These are phyloP conservation scores for Acrobasis repandana DNA, from an alignment of 2,888 invertebrate genomes.

Conservation along the genomic window DNA sequence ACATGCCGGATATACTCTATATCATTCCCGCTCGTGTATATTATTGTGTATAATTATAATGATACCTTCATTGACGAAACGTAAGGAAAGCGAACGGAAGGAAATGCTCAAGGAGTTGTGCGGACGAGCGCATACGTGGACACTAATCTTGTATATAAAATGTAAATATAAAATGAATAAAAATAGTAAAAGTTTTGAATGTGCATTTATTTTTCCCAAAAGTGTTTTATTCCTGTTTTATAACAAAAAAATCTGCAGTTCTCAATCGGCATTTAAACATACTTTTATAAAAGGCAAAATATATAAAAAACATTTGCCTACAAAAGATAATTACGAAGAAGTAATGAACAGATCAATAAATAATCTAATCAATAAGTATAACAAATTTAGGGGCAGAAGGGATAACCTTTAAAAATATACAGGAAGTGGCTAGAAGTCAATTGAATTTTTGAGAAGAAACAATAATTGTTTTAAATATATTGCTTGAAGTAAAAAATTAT, in stretches of 20 bases:
- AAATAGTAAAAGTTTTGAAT: conserved; percentile 60
- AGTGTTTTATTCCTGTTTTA: not conserved
- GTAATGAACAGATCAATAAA: too few relatives aligned
- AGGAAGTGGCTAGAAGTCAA: too few relatives aligned
- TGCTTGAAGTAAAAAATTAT: too few relatives aligned
- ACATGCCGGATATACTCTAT: conserved; percentile 59
- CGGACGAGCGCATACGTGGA: conserved; percentile 59
- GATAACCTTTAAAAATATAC: too few relatives aligned
- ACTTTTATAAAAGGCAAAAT: not conserved
- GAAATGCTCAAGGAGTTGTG: conserved; percentile 72
- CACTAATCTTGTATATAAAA: conserved; percentile 75
- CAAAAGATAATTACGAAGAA: too few relatives aligned
- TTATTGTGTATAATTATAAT: conserved; percentile 65
- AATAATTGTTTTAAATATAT: too few relatives aligned
- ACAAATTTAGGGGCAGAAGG: too few relatives aligned
- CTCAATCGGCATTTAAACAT: too few relatives aligned
- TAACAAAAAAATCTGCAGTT: not conserved
- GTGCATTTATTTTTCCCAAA: conserved; percentile 14
- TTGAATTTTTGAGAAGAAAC: too few relatives aligned
- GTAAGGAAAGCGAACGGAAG: conserved; percentile 45
- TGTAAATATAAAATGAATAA: conserved; percentile 78
- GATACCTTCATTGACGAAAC: conserved; percentile 59
- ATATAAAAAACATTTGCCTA: too few relatives aligned
- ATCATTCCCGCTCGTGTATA: conserved; percentile 72
- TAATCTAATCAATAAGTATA: too few relatives aligned